phyloP scores from a whole-genome alignment of 2,113 vertebrate genomes.

The Spheniscus mendiculus region DNA sequence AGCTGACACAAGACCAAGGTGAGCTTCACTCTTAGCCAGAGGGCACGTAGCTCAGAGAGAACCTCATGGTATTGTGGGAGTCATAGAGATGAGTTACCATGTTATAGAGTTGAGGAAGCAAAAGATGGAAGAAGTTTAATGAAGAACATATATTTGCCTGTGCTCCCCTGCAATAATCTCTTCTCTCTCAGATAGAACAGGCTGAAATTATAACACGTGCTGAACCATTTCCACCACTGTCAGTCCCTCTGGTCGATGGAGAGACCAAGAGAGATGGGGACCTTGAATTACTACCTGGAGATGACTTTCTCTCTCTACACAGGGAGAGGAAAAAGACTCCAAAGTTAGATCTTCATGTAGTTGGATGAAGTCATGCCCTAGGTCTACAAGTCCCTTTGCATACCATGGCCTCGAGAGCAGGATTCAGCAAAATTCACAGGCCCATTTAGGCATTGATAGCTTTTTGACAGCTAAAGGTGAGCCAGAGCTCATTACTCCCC shows the following conservation, averaged over 20 bases:
- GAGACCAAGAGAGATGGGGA: neutral
- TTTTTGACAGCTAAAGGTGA: neutral
- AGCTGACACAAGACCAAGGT: neutral
- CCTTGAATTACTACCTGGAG: neutral
- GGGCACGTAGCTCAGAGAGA: neutral
- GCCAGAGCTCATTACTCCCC: neutral
- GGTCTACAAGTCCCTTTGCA: neutral
- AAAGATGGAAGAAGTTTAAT: neutral
- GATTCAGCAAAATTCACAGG: neutral
- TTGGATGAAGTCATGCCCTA: neutral
- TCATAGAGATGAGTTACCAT: neutral
- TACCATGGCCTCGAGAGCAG: neutral
- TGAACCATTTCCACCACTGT: neutral
- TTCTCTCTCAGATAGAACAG: neutral
- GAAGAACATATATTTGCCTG: neutral
- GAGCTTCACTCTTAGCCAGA: neutral
- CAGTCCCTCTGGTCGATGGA: neutral
- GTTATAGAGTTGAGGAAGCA: neutral
- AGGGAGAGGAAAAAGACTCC: neutral
- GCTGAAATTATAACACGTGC: neutral
- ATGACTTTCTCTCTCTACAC: neutral
- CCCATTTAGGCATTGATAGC: neutral
- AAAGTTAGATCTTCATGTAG: neutral
- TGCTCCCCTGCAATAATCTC: neutral
- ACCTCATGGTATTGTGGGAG: neutral